Conservation (phyloP, 2,113 vertebrate species). For the Phalacrocorax carbo region DNA sequence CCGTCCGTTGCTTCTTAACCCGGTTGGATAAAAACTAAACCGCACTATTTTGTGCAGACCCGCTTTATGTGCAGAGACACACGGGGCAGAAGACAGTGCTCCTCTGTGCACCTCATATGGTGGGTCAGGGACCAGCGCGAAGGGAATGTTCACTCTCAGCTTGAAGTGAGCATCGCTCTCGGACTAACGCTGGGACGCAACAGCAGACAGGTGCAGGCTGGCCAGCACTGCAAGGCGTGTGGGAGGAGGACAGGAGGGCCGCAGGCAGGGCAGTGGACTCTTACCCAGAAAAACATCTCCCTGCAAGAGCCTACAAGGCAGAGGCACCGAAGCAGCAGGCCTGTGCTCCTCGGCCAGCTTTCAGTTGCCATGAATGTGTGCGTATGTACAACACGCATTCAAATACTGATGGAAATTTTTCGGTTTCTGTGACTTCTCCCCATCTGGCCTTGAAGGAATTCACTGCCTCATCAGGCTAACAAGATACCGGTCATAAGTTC, state of each 20-base stretch:
- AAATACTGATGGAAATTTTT: not conserved
- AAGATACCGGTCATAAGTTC: not conserved
- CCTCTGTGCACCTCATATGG: not conserved
- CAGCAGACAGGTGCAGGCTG: accelerated
- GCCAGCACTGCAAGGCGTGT: too few species aligned
- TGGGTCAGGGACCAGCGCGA: not conserved
- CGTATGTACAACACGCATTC: not conserved
- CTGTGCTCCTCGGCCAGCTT: not conserved
- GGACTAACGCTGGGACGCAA: not conserved
- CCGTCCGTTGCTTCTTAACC: not conserved
- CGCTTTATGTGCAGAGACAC: not conserved
- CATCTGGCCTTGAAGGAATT: not conserved
- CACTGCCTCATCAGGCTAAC: not conserved
- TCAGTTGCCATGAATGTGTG: not conserved
- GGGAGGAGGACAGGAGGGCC: not conserved
- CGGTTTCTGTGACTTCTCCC: not conserved
- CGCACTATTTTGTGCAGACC: not conserved
- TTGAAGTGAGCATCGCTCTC: not conserved
- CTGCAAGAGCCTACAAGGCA: not conserved
- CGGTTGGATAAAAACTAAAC: not conserved
- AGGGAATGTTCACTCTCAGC: not conserved
- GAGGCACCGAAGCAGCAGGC: not conserved
- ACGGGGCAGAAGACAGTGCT: not conserved
- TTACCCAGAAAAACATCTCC: not conserved
- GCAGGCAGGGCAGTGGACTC: too few species aligned